Conservation (phyloP, 1,140 invertebrate genomes). For the Brachionus asplanchnoidis region DNA sequence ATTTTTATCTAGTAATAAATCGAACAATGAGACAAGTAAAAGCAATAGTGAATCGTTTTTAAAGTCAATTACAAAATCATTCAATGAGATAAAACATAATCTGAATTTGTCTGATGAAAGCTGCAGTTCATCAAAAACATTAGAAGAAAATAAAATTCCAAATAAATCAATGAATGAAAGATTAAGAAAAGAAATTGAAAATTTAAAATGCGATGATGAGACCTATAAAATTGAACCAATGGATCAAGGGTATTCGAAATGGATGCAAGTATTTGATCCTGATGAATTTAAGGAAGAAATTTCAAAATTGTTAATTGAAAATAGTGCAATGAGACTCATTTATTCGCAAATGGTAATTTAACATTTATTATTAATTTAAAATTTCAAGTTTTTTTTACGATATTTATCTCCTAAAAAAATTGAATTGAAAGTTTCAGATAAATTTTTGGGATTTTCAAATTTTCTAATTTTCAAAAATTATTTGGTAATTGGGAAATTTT, state of each 20-base stretch:
- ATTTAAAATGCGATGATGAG: not conserved
- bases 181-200: not conserved
- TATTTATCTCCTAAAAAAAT: too few relatives aligned
- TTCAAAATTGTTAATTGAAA: constrained; percentile 11
- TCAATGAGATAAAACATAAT: constrained; percentile 7
- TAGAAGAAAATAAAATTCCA: not conserved
- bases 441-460: too few relatives aligned
- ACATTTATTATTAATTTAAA: not conserved
- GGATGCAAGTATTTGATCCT: not conserved
- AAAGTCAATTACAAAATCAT: not conserved
- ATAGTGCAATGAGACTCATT: not conserved
- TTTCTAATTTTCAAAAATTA: too few relatives aligned
- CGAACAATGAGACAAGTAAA: not conserved
- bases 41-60: not conserved
- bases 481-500: too few relatives aligned
- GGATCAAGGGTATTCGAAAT: not conserved
- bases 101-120: not conserved
- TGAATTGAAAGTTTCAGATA: too few relatives aligned
- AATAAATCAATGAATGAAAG: not conserved
- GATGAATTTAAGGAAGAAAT: not conserved
- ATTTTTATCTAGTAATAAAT: not conserved
- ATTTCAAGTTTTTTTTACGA: too few relatives aligned
- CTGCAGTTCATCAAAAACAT: not conserved
- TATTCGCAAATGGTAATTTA: constrained; percentile 8
- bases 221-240: not conserved